Evolutionary conservation across 2,888 invertebrate species (phyloP), one percentile per base, ranked within the genome.

Genomic region (Sthenelais limicola): DNA sequence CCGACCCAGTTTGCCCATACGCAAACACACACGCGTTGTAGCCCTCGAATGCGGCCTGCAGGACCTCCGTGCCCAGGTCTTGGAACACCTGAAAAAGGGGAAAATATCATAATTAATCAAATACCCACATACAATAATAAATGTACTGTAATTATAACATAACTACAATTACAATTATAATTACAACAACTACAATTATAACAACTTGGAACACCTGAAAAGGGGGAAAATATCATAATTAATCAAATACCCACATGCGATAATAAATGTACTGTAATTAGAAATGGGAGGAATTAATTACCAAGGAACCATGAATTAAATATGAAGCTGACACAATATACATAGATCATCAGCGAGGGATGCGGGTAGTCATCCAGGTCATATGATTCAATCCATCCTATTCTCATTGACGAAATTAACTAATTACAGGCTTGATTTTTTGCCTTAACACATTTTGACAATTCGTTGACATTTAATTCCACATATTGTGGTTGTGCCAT

Each of bases 11-110:
- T 89, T 95, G 95, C 0, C 95, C 95, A 85, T 96, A 96, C 12
- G 95, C 95, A 89, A 95, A 95, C 54, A 96, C 93, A 86, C 95
- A 96, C 3, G 95, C 93, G 88, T 96, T 94, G 85, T 94, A 96
- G 0, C 93, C 92, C 2, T 89, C 89, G 72, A 90, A 89, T 12
- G 93, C 88, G 35, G 91, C 91, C 32, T 90, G 89, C 66, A 93
- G 88, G 30, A 93, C 91, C 66, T 92, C 90, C 30, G 89, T 89
- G 3, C 93, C 93, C 74, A 94, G 89, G 38, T 90, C 90, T 72
- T 91, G 89, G 84, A 92, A 94, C 68, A 93, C 90, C 92, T 92
- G 83, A 5, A 80, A 78, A 33, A 24, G 32, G 26, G 32, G 5
- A 56, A 56, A n/a, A n/a, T n/a, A n/a, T n/a, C n/a, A 43, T 9